phyloP scores from a whole-genome alignment of 2,888 invertebrate species.

The Meteorus colon region DNA sequence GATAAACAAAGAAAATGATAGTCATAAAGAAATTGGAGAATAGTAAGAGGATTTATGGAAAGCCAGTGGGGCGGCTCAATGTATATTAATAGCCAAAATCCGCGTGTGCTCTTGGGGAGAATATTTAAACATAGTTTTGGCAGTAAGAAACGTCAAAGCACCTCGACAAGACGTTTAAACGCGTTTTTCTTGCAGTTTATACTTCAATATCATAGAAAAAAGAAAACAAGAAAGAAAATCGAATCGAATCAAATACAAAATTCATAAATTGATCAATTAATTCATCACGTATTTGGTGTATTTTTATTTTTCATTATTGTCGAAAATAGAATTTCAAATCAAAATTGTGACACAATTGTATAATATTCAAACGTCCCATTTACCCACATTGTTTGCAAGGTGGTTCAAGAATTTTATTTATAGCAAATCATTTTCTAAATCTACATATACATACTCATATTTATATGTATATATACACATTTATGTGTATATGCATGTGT shows the following conservation, averaged over 20 bases:
- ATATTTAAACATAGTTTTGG: constrained; percentile 72
- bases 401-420: constrained; percentile 33
- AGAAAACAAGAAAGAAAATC: constrained; percentile 37
- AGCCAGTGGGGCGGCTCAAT: constrained; percentile 55
- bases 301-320: background rate
- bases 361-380: constrained; percentile 27
- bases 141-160: constrained; percentile 71
- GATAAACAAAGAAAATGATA: constrained; percentile 46
- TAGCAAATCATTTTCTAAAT: constrained; percentile 13
- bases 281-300: background rate
- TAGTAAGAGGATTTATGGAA: constrained; percentile 39
- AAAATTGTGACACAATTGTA: background rate
- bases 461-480: too few relatives aligned
- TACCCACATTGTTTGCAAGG: constrained; percentile 40
- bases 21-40: constrained; percentile 36
- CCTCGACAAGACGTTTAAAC: constrained; percentile 65
- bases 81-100: constrained; percentile 66
- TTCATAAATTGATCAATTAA: background rate
- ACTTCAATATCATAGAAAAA: constrained; percentile 25
- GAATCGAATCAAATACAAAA: background rate
- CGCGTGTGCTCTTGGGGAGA: constrained; percentile 62
- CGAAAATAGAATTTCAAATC: background rate
- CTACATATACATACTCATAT: background rate
- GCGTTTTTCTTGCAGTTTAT: constrained; percentile 42
- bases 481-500: too few relatives aligned